A percentile compares a stretch with the other conserved stretches of the same genome.
These are phyloP conservation scores for Harpegnathos saltator DNA, from an alignment of 1,140 invertebrate species.

Conservation along the genomic window DNA sequence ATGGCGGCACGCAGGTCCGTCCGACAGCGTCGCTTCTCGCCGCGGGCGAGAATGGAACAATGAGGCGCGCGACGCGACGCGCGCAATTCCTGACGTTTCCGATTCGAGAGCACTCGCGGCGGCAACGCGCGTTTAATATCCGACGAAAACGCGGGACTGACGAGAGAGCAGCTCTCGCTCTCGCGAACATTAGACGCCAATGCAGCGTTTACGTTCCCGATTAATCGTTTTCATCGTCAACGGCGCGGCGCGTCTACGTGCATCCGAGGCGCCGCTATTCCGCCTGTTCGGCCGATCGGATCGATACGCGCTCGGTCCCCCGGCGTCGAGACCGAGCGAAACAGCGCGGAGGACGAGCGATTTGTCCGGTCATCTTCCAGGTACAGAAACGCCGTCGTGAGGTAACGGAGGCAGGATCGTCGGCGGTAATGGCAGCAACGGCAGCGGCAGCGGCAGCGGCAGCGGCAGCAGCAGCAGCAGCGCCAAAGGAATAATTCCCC, in stretches of 20 bases:
- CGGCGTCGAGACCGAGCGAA: conserved; percentile 27
- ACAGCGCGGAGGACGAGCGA: conserved; percentile 42
- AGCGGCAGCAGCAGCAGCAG: conserved; percentile 66
- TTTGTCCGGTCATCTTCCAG: conserved; percentile 58
- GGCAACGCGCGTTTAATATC: too few relatives aligned
- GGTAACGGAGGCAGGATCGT: conserved; percentile 47
- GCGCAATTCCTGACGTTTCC: too few relatives aligned
- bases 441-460: conserved; percentile 44
- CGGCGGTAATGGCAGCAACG: conserved; percentile 44
- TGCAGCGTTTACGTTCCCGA: background rate
- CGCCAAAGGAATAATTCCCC: conserved; percentile 78
- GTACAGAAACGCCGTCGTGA: conserved; percentile 38
- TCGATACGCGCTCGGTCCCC: conserved; percentile 41
- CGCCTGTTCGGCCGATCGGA: conserved; percentile 25
- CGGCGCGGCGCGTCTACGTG: background rate
- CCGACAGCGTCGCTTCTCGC: too few relatives aligned
- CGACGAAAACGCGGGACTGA: too few relatives aligned
- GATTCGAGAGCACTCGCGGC: too few relatives aligned
- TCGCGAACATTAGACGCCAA: too few relatives aligned
- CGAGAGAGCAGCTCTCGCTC: too few relatives aligned
- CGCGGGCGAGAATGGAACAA: too few relatives aligned
- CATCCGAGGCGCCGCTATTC: conserved; percentile 15
- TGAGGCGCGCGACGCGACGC: too few relatives aligned
- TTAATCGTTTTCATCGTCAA: conserved; percentile 27
- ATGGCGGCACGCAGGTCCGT: too few relatives aligned